Evolutionary conservation across 2,113 vertebrate species (phyloP), one percentile per base, ranked within the genome.

Genomic region (Petromus typicus): DNA sequence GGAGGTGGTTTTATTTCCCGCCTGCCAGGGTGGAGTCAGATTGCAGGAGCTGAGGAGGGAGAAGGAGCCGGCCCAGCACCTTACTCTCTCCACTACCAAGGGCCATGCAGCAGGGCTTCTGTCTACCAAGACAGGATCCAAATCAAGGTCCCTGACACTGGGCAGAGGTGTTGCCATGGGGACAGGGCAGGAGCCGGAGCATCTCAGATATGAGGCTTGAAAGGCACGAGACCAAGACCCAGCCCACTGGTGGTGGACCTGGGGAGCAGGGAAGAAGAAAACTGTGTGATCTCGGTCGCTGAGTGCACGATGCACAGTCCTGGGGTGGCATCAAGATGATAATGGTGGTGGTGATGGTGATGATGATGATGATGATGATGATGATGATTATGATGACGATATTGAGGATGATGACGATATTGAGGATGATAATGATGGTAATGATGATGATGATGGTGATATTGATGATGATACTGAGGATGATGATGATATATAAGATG

Each of bases 201-300:
- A 90, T 95, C 86, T 93, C 86, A 92, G 94, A 63, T 57, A 69
- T 0, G 0, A 59, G 57, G 30, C 37, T 94, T 59, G 90, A 82
- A 81, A 69, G 20, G 37, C 1, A 7, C 2, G 1, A 34, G 40
- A 67, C 18, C 79, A 54, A 43, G 40, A 2, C 43, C 78, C 37
- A 80, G 10, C 1, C 0, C 0, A 0, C 20, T 40, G 92, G 73
- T 64, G 18, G 0, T 6, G 54, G 86, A 30, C 1, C 0, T 3
- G 71, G 25, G 25, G 0, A 1, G 17, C 59, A 79, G n/a, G 43
- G 27, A 64, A 63, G 83, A 56, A 34, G 78, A 57, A 10, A 56
- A 9, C 12, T 4, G 18, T 27, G 23, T 23, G 59, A 51, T 76
- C 25, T 73, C 14, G 30, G 22, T 30, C 1, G 10, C 10, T n/a